Percentiles rank a stretch among this genome's conserved stretches.
phyloP scores from a whole-genome alignment of 2,113 vertebrate species.

The Menura novaehollandiae region DNA sequence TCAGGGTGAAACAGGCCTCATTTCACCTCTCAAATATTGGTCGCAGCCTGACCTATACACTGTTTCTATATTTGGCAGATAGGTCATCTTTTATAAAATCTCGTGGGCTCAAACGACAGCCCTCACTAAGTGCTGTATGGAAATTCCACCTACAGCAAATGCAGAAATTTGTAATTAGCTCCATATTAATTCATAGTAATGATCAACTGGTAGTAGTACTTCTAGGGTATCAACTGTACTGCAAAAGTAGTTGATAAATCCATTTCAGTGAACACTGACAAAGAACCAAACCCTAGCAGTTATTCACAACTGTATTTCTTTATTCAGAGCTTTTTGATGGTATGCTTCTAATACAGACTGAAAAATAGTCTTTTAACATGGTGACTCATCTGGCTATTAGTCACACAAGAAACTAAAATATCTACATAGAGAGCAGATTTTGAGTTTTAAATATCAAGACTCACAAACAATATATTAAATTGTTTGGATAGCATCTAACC shows the following conservation, averaged over 20 bases:
- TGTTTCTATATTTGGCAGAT: background rate
- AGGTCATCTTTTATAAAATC: background rate
- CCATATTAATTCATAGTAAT: background rate
- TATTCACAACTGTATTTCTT: background rate
- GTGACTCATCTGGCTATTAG: constrained; percentile 36
- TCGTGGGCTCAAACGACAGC: background rate
- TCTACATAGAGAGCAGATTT: background rate
- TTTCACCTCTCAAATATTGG: background rate
- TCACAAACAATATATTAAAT: background rate
- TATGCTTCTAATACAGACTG: background rate
- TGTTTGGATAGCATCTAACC: background rate
- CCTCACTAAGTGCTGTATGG: background rate
- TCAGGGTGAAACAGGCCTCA: background rate
- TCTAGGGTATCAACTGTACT: background rate
- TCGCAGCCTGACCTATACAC: background rate
- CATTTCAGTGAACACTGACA: background rate
- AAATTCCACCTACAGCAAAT: background rate
- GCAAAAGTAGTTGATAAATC: background rate
- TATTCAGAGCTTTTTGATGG: background rate
- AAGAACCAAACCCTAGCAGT: background rate
- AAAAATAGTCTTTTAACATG: background rate
- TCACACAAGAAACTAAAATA: background rate
- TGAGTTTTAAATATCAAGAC: background rate
- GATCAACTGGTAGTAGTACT: background rate
- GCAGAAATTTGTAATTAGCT: background rate